These are phyloP conservation scores for Sebastes alutus DNA, from an alignment of 2,797 vertebrate species.

Conservation along the genomic window DNA sequence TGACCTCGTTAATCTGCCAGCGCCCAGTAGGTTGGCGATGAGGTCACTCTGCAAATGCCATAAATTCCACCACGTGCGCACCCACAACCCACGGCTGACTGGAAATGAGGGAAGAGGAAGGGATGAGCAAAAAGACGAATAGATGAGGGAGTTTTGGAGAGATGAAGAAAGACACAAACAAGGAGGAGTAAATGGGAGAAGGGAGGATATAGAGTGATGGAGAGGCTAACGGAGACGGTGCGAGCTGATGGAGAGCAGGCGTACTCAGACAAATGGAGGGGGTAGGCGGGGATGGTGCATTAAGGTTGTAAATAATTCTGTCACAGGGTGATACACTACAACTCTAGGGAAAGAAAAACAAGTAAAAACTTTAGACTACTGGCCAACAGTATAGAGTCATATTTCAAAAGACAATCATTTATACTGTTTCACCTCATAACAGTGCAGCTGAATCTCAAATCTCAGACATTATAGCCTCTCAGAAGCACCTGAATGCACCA, in stretches of 20 bases:
- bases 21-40: constrained; percentile 7
- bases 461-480: not conserved
- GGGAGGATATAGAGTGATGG: constrained; percentile 37
- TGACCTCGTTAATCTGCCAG: constrained; percentile 51
- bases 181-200: not conserved
- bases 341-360: constrained; percentile 7
- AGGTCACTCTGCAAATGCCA: constrained; percentile 51
- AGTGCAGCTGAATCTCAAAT: not conserved
- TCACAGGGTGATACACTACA: constrained; percentile 19
- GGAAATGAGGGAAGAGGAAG: constrained; percentile 24
- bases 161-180: not conserved
- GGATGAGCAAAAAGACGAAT: not conserved
- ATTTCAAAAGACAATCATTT: constrained; percentile 5
- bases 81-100: constrained; percentile 17
- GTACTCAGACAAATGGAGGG: constrained; percentile 45
- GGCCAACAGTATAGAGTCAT: not conserved
- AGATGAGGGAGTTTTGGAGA: not conserved
- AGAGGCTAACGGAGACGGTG: constrained; percentile 6
- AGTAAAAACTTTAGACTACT: not conserved
- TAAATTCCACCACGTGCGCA: constrained; percentile 14
- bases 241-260: constrained; percentile 44
- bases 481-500: not conserved
- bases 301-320: constrained; percentile 52
- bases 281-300: constrained; percentile 33
- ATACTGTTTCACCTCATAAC: not conserved